Base-by-base conservation (phyloP, 2,113 vertebrate genomes). In the Elgaria multicarinata region DNA sequence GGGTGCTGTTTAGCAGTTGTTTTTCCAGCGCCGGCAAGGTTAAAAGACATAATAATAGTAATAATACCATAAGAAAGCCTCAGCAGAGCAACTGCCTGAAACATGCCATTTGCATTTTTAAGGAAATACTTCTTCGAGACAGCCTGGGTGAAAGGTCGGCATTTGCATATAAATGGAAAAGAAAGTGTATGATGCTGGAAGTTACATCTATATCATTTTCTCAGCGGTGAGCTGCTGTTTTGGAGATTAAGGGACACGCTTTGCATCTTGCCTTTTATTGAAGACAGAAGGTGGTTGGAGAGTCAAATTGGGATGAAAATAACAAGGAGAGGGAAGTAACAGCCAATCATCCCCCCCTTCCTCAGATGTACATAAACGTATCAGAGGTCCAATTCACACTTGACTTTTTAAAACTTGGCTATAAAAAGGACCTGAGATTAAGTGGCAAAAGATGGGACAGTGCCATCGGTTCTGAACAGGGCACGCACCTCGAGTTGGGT, bases 111-210 rank as follows among this genome's bases (percentile, higher is more conserved):
- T 98, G 97, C 97, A 98, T 98, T 97, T 98, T 98, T 97, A 97
- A 97, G 97, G 97, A 95, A 97, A 96, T 97, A 95, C 93, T 96
- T 95, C 97, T 97, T 97, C 93, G 96, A 97, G 97, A 95, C 96
- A 96, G 97, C 96, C 92, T 92, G 97, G 97, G 97, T 97, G 97
- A 97, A 97, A 97, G 97, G 97, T 98, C 96, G 3, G 79, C 75
- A 97, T 98, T 98, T 98, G 97, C 97, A 98, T 98, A 96, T 98
- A 97, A 98, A 98, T 98, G 96, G 97, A 96, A 97, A 97, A 96
- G 96, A 96, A 96, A 97, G 96, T 96, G 96, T 95, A 87, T 94
- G 95, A 92, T 95, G 96, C 95, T 95, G 96, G 96, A 97, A 97
- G 97, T 97, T 97, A 95, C 96, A 93, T 96, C 96, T 97, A 94